These are phyloP conservation scores for Simalia tracyae DNA, from an alignment of 2,797 vertebrate species.

Conservation along the genomic window DNA sequence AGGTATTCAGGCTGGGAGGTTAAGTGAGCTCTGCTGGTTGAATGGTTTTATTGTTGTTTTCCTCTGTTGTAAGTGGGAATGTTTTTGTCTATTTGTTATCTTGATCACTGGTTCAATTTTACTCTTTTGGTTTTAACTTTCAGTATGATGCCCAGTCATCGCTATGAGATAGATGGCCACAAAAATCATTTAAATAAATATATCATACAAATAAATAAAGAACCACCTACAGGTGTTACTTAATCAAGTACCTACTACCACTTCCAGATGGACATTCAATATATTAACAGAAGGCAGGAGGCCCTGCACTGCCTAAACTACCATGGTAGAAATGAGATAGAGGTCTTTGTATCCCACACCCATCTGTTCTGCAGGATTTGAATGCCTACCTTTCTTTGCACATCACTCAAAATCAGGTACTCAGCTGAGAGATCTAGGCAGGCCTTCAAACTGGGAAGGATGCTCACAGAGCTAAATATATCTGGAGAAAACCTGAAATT, in stretches of 20 bases:
- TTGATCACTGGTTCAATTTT: no score
- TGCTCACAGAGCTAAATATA: constrained; percentile 83
- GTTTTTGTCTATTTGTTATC: no score
- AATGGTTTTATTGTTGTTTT: no score
- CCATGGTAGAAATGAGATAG: background rate
- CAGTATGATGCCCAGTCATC: no score
- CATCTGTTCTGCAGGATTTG: background rate
- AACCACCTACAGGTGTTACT: background rate
- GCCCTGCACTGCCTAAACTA: background rate
- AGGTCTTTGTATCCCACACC: background rate
- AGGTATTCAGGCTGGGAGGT: no score
- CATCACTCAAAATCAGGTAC: constrained; percentile 93
- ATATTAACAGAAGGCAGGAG: background rate
- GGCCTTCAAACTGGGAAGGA: constrained; percentile 91
- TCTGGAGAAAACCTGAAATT: constrained; percentile 89
- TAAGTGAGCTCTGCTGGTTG: no score
- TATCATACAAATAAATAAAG: background rate
- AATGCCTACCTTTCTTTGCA: constrained; percentile 90
- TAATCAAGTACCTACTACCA: background rate
- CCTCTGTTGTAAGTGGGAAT: no score
- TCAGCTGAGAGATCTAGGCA: constrained; percentile 93
- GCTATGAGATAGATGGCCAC: no score
- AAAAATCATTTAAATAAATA: background rate
- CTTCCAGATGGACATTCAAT: background rate
- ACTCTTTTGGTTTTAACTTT: no score